A percentile compares a stretch with the other conserved stretches of the same genome.
phyloP scores from a whole-genome alignment of 2,113 vertebrate genomes.

The Columba livia region DNA sequence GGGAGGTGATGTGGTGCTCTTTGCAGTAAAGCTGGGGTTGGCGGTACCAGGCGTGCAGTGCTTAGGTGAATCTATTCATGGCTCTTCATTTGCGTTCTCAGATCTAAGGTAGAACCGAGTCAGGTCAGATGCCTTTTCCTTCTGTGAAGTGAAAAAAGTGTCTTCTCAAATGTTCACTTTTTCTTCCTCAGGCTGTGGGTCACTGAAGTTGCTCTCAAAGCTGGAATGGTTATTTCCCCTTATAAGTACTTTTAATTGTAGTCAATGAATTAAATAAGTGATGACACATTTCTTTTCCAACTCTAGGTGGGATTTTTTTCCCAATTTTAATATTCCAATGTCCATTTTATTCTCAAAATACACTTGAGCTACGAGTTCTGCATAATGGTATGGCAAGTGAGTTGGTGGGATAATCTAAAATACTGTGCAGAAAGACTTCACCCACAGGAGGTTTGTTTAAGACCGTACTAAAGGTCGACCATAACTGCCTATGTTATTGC shows the following conservation, averaged over 20 bases:
- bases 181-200: neutral
- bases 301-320: neutral
- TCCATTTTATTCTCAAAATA: neutral
- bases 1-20: neutral
- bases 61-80: neutral
- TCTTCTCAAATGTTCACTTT: neutral
- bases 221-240: neutral
- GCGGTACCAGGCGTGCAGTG: neutral
- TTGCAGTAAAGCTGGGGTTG: neutral
- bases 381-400: neutral
- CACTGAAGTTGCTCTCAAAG: neutral
- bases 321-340: neutral
- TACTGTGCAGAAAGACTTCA: neutral
- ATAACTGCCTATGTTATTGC: neutral
- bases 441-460: neutral
- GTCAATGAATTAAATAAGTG: neutral
- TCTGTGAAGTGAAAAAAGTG: neutral
- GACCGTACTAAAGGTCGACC: neutral
- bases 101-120: neutral
- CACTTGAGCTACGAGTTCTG: neutral
- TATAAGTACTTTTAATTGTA: neutral
- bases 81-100: neutral
- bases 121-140: neutral
- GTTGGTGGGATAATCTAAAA: neutral
- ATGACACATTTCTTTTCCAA: constrained; percentile 13